Evolutionary conservation across 1,140 invertebrate genomes (phyloP), one percentile per base, ranked within the genome.

Genomic region (Laupala kohalensis): DNA sequence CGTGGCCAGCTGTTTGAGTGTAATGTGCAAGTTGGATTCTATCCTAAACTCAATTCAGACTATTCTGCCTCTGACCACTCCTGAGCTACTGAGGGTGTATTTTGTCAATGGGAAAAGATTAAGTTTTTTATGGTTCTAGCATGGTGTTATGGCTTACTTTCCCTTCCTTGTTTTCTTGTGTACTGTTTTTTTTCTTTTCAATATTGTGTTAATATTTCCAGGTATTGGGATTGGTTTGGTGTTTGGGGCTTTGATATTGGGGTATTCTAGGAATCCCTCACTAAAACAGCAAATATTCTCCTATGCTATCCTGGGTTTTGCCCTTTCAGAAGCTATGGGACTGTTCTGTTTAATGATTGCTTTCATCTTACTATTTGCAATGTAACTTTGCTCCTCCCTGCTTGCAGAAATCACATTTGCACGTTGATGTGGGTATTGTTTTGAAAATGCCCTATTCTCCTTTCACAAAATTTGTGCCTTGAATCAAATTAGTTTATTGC

Each of bases 261-360:
- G 96, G 79, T 99, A 98, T 84, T 97, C 97, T 81, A 92, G 92
- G 86, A 99, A 99, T 85, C 98, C 98, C 81, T 98, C 96, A 73
- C 86, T 99, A 77, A 99, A 99, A 85, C 93, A 95, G 83, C 96
- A 99, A 83, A 86, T 99, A 70, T 99, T 99, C 90, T 98, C 96
- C 76, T 99, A 99, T 80, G 96, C 96, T 87, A 98, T 99, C 84
- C 85, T 99, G 83, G 97, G 96, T 81, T 99, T 99, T 83, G 97
- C 97, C 86, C 86, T 99, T 82, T 99, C 97, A 81, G 97, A 99
- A 86, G 97, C 97, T 84, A 99, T 99, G 97, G 97, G 97, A 89
- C 94, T 99, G 74, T 99, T 99, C 90, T 99, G 97, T 93, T 91
- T 99, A 86, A 99, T 99, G 95, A 99, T 99, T 97, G 96, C 97